phyloP scores from a whole-genome alignment of 2,888 invertebrate genomes.

The Harpagoxenus sublaevis region DNA sequence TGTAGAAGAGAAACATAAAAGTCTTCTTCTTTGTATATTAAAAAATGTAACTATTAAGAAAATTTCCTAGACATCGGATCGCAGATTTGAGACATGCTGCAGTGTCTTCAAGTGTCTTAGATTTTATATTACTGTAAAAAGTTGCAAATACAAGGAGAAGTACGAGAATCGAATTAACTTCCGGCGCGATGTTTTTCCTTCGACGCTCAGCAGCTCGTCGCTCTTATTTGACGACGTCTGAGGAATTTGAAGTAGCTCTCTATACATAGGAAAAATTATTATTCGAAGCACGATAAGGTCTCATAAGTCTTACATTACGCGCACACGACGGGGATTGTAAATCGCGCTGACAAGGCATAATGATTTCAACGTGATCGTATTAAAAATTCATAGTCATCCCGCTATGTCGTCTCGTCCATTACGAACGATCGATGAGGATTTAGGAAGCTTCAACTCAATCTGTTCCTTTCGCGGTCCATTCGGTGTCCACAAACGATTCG shows the following conservation, averaged over 20 bases:
- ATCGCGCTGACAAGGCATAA: slow-evolving; percentile 75
- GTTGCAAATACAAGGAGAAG: slow-evolving; percentile 10
- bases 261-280: slow-evolving; percentile 58
- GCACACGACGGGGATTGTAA: slow-evolving; percentile 70
- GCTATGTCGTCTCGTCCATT: slow-evolving; percentile 47
- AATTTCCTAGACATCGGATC: background rate
- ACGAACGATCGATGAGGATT: slow-evolving; percentile 53
- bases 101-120: background rate
- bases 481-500: background rate
- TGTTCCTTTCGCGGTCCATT: slow-evolving; percentile 29
- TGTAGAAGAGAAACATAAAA: background rate
- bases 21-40: background rate
- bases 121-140: slow-evolving; percentile 17
- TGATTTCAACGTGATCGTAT: slow-evolving; percentile 76
- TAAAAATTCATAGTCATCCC: slow-evolving; percentile 67
- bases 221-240: slow-evolving; percentile 42
- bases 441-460: slow-evolving; percentile 52
- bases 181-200: slow-evolving; percentile 46
- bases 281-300: slow-evolving; percentile 68
- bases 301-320: slow-evolving; percentile 73
- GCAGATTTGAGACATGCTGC: background rate
- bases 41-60: background rate
- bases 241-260: slow-evolving; percentile 40
- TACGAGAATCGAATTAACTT: slow-evolving; percentile 21
- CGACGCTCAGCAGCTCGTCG: slow-evolving; percentile 4